Evolutionary conservation across 2,113 vertebrate genomes (phyloP), one percentile per base, ranked within the genome.

Genomic region (Colistium nudipinnis): DNA sequence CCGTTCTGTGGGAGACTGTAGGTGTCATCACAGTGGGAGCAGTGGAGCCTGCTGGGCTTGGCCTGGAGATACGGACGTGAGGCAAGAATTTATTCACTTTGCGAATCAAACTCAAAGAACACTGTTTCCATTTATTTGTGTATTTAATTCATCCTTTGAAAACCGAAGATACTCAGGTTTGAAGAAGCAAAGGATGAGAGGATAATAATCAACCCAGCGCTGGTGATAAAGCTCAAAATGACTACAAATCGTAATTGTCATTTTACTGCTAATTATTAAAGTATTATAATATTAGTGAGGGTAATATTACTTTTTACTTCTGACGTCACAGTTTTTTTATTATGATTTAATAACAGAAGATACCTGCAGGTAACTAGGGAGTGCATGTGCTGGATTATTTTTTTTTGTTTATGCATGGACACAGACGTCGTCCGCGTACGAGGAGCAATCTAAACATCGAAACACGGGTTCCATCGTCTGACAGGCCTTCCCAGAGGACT

Each of bases 11-110:
- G 97, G 11, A 99, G 94, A 28, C 95, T 98, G 91, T 98, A 98
- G 17, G 97, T 99, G 80, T 99, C 97, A 1, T 99, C 97, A 6
- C 98, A 99, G 91, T 98, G 96, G 17, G 98, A 98, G 70, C 98
- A 99, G 84, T 99, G 98, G 41, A 99, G 92, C 19, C 97, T 92
- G 83, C 96, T 98, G 0, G 98, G 97, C 67, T 98, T 98, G 57
- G 97, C 97, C 98, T 99, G 74, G 0, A 41, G 48, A 45, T 1
- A 56, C 17, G 27, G 6, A 64, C 7, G 28, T 54, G 4, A 35
- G 4, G 16, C 13, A 19, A 62, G 12, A 12, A 25, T 25, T 8
- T 6, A 19, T 20, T 44, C 17, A 44, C 41, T 44, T 44, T 7
- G 38, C 14, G 17, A 17, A 41, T 16, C 39, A 41, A 31, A 4